Conservation (phyloP, 2,113 vertebrate genomes). For the Ranitomeya imitator region DNA sequence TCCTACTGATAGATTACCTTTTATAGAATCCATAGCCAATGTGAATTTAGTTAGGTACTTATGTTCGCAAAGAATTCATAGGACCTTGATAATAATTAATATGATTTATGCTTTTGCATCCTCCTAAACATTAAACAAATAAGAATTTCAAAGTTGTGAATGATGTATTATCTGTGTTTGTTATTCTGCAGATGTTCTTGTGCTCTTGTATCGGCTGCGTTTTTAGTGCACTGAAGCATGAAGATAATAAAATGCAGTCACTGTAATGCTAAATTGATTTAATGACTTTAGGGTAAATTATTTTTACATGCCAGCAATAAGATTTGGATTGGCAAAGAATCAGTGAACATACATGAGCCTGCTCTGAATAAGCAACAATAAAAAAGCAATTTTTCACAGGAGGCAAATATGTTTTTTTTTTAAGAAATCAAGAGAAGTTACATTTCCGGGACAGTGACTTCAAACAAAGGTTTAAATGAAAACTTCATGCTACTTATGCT, state of each 20-base stretch:
- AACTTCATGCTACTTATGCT: slow-evolving; percentile 21
- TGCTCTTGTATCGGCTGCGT: slow-evolving; percentile 60
- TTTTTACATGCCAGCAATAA: slow-evolving; percentile 44
- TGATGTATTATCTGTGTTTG: slow-evolving; percentile 60
- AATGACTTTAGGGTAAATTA: slow-evolving; percentile 60
- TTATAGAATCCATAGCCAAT: neutral
- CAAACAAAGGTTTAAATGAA: slow-evolving; percentile 27
- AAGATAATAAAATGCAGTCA: slow-evolving; percentile 61
- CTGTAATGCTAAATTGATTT: slow-evolving; percentile 54
- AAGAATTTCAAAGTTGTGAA: slow-evolving; percentile 58
- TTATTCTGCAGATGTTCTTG: slow-evolving; percentile 56
- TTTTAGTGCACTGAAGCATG: slow-evolving; percentile 65
- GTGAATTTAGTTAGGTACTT: neutral
- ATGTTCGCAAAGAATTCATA: neutral
- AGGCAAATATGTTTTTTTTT: slow-evolving; percentile 5
- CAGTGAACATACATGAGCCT: slow-evolving; percentile 45
- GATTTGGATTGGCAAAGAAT: slow-evolving; percentile 32
- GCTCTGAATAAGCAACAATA: slow-evolving; percentile 17
- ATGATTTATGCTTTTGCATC: slow-evolving; percentile 35
- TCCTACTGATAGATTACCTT: too few species aligned
- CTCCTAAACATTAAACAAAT: slow-evolving; percentile 57
- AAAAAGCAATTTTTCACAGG: slow-evolving; percentile 17
- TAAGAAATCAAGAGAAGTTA: slow-evolving; percentile 2
- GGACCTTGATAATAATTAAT: slow-evolving; percentile 19
- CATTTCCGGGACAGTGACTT: neutral